Evolutionary conservation across 2,888 invertebrate species (phyloP).

Genomic region (Acronicta aceris): DNA sequence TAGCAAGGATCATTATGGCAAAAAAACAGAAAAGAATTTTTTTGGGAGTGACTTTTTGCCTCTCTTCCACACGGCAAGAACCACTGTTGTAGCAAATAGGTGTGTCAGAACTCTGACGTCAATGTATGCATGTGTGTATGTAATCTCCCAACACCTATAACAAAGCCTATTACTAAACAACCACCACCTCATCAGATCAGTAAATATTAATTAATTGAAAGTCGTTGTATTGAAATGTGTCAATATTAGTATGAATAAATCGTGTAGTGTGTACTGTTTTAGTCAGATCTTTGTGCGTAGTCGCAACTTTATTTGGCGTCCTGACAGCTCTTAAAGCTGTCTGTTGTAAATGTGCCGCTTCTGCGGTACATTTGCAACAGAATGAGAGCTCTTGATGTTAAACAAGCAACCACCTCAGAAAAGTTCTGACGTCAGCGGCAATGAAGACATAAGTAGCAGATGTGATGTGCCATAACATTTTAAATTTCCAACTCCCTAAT

Average conservation of each 20-base stretch:
- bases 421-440: conserved; percentile 23
- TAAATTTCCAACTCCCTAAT: conserved; percentile 29
- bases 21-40: too few species aligned
- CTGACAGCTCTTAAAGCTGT: conserved; percentile 34
- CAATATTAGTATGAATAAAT: conserved; percentile 26
- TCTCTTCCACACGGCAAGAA: conserved; percentile 27
- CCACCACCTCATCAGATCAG: conserved; percentile 44
- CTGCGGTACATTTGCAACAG: conserved; percentile 29
- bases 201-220: conserved; percentile 39
- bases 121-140: conserved; percentile 53
- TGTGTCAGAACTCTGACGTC: conserved; percentile 56
- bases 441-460: conserved; percentile 22
- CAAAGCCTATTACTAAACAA: conserved; percentile 43
- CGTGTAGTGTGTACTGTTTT: conserved; percentile 36
- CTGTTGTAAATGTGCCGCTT: conserved; percentile 40
- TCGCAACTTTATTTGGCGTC: conserved; percentile 8
- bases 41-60: too few species aligned
- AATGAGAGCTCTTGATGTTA: conserved; percentile 22
- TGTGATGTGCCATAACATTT: conserved; percentile 34
- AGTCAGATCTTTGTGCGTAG: conserved; percentile 33
- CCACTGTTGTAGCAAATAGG: conserved; percentile 59
- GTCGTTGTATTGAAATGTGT: conserved; percentile 26
- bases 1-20: background rate
- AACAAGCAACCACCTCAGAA: conserved; percentile 10
- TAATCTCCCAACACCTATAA: conserved; percentile 53